phyloP scores from a whole-genome alignment of 2,113 vertebrate species.

The Larimichthys polyactis region DNA sequence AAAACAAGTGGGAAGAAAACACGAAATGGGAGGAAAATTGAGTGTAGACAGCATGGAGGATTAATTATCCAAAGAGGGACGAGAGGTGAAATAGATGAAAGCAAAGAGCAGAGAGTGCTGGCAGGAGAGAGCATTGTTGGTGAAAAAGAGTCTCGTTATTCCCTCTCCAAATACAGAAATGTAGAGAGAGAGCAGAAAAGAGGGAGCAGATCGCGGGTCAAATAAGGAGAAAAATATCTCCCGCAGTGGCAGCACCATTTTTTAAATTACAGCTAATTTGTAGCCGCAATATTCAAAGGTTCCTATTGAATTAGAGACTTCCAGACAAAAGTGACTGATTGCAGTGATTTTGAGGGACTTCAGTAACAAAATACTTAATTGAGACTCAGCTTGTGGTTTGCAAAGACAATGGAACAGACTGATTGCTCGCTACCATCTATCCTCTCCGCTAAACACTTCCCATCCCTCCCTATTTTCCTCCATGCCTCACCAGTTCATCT shows the following conservation, averaged over 20 bases:
- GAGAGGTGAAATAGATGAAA: slow-evolving; percentile 53
- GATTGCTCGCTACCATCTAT: slow-evolving; percentile 22
- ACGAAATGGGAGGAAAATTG: slow-evolving; percentile 36
- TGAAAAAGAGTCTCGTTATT: slow-evolving; percentile 30
- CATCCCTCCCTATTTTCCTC: neutral
- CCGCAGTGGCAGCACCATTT: neutral
- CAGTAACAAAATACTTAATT: slow-evolving; percentile 13
- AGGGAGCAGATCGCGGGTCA: slow-evolving; percentile 18
- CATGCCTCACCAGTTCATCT: slow-evolving; percentile 27
- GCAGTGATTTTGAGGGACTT: slow-evolving; percentile 26
- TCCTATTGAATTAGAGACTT: slow-evolving; percentile 2
- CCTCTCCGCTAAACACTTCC: slow-evolving; percentile 14
- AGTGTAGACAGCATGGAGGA: slow-evolving; percentile 32
- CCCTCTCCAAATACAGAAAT: slow-evolving; percentile 15
- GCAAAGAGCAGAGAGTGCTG: slow-evolving; percentile 17
- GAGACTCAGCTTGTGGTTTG: slow-evolving; percentile 29
- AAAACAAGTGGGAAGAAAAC: slow-evolving; percentile 3
- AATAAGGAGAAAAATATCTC: slow-evolving; percentile 19
- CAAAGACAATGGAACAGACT: slow-evolving; percentile 35
- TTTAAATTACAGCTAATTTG: slow-evolving; percentile 30
- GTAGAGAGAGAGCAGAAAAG: slow-evolving; percentile 3
- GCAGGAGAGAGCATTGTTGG: slow-evolving; percentile 19
- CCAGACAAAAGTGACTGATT: slow-evolving; percentile 67
- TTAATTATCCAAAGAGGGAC: slow-evolving; percentile 86
- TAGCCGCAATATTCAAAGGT: slow-evolving; percentile 14